Percentiles rank a stretch among this genome's conserved stretches.
These are phyloP conservation scores for Orgyia antiqua DNA, from an alignment of 2,888 invertebrate species.

Conservation along the genomic window DNA sequence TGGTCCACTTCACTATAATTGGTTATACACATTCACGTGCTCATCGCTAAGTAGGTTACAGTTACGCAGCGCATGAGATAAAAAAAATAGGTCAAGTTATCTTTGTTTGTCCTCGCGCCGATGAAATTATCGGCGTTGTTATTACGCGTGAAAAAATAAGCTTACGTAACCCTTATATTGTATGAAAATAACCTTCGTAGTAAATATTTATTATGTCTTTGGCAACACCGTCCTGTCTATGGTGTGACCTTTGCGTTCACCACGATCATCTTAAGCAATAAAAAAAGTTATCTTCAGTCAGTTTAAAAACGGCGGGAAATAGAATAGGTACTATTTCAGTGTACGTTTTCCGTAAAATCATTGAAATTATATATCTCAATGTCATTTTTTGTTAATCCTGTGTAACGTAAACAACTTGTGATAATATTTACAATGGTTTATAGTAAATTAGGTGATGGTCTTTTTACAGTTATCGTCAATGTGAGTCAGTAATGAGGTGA, in stretches of 20 bases:
- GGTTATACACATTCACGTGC: constrained; percentile 53
- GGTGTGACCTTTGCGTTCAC: neutral
- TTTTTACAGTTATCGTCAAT: constrained; percentile 4
- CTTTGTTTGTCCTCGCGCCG: constrained; percentile 70
- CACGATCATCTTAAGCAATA: too few species aligned
- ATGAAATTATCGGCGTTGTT: constrained; percentile 66
- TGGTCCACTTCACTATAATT: constrained; percentile 46
- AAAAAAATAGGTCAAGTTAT: constrained; percentile 78
- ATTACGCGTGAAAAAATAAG: constrained; percentile 57
- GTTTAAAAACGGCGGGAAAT: too few species aligned
- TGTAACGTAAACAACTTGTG: constrained; percentile 12
- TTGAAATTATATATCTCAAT: too few species aligned
- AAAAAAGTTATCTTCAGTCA: too few species aligned
- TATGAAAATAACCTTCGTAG: constrained; percentile 22
- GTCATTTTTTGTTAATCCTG: constrained; percentile 21
- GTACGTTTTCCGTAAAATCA: too few species aligned
- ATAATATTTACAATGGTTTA: constrained; percentile 23
- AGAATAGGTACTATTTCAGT: too few species aligned
- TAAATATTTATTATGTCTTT: neutral
- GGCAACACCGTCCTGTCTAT: neutral
- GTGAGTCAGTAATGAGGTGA: constrained; percentile 21
- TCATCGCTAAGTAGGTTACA: constrained; percentile 64
- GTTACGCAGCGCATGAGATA: constrained; percentile 64
- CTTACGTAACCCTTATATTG: constrained; percentile 48
- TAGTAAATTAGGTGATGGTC: constrained; percentile 28